phyloP scores from a whole-genome alignment of 64 coral and sea anemone genomes.

The Pachyseris speciosa region DNA sequence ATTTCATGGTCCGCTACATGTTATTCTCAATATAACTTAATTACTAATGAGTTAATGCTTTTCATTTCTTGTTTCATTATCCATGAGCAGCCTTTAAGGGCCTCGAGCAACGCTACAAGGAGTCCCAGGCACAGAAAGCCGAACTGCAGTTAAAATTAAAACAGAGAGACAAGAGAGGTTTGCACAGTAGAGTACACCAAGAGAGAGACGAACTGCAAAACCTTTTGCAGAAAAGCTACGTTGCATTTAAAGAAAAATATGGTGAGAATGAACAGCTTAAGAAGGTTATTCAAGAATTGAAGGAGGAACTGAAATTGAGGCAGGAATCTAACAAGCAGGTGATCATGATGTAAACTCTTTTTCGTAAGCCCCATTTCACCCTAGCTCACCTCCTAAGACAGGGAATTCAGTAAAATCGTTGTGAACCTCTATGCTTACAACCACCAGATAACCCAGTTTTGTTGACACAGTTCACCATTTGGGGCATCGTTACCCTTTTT shows the following conservation, averaged over 20 bases:
- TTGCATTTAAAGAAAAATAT: constrained; percentile 46
- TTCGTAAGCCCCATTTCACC: no score
- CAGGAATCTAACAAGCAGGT: not conserved
- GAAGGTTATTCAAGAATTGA: not conserved
- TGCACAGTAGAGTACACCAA: not conserved
- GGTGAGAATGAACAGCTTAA: constrained; percentile 25
- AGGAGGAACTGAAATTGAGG: not conserved
- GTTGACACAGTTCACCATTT: no score
- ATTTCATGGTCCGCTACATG: not conserved
- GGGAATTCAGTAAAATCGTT: no score
- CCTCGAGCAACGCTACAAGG: not conserved
- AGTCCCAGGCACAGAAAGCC: not conserved
- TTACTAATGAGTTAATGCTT: not conserved
- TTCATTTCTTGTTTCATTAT: not conserved
- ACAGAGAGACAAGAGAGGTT: not conserved
- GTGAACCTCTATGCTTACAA: no score
- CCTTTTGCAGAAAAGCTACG: constrained; percentile 25
- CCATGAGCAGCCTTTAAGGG: constrained; percentile 40
- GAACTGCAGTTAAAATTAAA: not conserved
- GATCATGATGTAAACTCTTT: not conserved
- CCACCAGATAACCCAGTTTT: no score
- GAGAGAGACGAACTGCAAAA: constrained; percentile 41
- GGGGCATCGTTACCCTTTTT: no score
- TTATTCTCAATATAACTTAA: not conserved
- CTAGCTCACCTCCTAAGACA: no score